These are phyloP conservation scores for Sepiola atlantica DNA, from an alignment of 2,888 invertebrate species.

Conservation along the genomic window DNA sequence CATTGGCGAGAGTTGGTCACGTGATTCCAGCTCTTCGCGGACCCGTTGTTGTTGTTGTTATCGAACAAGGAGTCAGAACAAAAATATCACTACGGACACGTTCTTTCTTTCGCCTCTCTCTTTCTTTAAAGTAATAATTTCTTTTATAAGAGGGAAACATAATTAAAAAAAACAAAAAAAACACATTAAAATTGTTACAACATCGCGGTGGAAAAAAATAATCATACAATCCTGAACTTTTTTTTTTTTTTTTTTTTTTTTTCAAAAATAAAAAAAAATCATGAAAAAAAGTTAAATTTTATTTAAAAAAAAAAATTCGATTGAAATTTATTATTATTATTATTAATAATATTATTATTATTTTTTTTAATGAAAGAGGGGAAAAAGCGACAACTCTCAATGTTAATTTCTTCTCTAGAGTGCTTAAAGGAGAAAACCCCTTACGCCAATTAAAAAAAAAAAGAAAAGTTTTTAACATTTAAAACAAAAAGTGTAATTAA, in stretches of 20 bases:
- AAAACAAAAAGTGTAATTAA: too few relatives aligned
- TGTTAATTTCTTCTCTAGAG: too few relatives aligned
- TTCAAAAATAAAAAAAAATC: background rate
- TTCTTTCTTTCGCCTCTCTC: slow-evolving; percentile 32
- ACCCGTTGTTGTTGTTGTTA: background rate
- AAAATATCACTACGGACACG: background rate
- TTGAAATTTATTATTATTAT: background rate
- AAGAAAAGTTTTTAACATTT: too few relatives aligned
- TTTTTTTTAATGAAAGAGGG: too few relatives aligned
- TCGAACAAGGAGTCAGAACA: background rate
- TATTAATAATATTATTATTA: too few relatives aligned
- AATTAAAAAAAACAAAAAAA: background rate
- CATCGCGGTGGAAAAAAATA: background rate
- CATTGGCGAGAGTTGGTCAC: background rate
- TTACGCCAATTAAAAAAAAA: too few relatives aligned
- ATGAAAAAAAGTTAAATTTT: background rate
- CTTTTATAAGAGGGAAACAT: background rate
- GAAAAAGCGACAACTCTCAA: too few relatives aligned
- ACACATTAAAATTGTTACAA: background rate
- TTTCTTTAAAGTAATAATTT: background rate
- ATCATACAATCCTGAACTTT: background rate
- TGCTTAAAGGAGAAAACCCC: too few relatives aligned
- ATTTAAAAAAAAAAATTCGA: background rate
- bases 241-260: too few relatives aligned
- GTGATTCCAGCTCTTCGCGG: background rate